A percentile compares a stretch with the other conserved stretches of the same genome.
Conservation (phyloP, 2,888 invertebrate species). For the Alsophila aescularia region DNA sequence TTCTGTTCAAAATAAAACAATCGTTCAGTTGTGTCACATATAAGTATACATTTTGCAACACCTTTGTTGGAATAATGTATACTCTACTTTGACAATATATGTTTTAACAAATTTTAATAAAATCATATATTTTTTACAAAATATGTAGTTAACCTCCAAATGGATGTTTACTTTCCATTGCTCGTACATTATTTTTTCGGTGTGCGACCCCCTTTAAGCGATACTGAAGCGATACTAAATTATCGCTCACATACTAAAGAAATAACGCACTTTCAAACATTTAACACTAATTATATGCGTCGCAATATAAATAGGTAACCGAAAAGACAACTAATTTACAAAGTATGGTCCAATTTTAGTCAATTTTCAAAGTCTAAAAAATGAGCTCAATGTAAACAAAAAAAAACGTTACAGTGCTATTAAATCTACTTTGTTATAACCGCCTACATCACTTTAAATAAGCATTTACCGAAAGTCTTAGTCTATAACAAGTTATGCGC, state of each 20-base stretch:
- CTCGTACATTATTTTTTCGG: no score
- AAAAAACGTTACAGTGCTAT: conserved; percentile 50
- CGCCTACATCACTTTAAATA: conserved; percentile 57
- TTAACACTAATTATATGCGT: conserved; percentile 45
- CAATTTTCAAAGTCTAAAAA: conserved; percentile 6
- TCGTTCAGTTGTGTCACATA: no score
- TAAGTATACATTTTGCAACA: no score
- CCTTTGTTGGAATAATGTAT: no score
- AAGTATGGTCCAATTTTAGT: conserved; percentile 29
- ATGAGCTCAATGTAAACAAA: conserved; percentile 14
- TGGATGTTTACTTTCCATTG: no score
- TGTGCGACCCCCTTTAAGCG: conserved; percentile 43
- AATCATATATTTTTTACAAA: no score
- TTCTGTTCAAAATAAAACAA: no score
- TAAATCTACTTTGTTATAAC: conserved; percentile 44
- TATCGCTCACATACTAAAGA: conserved; percentile 47
- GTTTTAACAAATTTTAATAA: no score
- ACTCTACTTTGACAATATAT: no score
- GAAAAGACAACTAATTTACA: conserved; percentile 34
- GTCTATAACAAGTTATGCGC: conserved; percentile 38
- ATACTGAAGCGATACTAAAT: conserved; percentile 51
- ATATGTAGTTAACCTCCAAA: no score
- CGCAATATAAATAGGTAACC: conserved; percentile 52
- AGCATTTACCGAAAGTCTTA: conserved; percentile 54
- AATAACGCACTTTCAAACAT: conserved; percentile 60